phyloP scores from a whole-genome alignment of 2,113 vertebrate species.

The Serilophus lunatus region DNA sequence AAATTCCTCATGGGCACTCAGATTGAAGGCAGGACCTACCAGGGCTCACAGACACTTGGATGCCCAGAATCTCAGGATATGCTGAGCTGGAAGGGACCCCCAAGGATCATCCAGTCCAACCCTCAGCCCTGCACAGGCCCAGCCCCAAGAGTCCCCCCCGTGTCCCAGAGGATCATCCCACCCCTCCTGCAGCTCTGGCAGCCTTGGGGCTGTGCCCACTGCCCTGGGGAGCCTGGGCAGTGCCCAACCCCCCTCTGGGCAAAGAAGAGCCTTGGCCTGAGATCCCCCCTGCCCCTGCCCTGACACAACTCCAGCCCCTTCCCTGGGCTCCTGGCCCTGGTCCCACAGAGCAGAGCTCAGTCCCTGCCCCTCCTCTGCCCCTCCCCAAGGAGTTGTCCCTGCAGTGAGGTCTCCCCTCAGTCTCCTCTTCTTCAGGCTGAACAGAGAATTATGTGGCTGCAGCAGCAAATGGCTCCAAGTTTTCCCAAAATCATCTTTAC shows the following conservation, averaged over 20 bases:
- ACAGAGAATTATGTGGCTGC: background rate
- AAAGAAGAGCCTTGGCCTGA: too few species aligned
- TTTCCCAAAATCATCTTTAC: background rate
- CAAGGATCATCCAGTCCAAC: background rate
- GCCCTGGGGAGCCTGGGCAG: too few species aligned
- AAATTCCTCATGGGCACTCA: fast-evolving
- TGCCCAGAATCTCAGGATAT: background rate
- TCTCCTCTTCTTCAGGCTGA: background rate
- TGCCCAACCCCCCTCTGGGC: too few species aligned
- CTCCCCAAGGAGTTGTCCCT: background rate
- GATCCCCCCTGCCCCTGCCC: too few species aligned
- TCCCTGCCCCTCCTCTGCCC: background rate
- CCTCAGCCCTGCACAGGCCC: background rate
- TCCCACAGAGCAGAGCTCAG: background rate
- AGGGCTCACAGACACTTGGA: background rate
- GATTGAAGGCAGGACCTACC: background rate
- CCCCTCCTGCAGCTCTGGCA: too few species aligned
- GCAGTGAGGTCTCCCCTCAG: background rate
- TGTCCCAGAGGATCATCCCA: too few species aligned
- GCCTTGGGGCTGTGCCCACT: too few species aligned
- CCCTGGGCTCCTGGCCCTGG: background rate
- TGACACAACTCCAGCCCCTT: too few species aligned
- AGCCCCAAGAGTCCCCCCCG: background rate
- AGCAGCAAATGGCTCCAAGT: background rate
- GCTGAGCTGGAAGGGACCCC: background rate